Conservation (phyloP, 2,113 vertebrate species). For the Upupa epops region DNA sequence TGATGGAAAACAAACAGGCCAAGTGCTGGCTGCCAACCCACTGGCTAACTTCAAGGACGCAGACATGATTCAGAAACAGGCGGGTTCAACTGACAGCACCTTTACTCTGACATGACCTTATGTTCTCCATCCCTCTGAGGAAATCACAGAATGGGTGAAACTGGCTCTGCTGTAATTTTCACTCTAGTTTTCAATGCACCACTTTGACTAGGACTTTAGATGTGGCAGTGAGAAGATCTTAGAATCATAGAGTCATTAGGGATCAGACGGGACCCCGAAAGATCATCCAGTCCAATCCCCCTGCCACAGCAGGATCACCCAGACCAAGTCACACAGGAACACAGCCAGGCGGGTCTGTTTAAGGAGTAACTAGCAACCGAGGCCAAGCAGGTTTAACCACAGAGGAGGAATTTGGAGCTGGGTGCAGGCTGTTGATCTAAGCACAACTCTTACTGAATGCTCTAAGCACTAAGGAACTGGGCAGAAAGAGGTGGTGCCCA, state of each 20-base stretch:
- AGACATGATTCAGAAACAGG: background rate
- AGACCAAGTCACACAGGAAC: no score
- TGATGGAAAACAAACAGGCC: constrained; percentile 1
- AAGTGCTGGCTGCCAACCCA: background rate
- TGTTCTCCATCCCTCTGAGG: background rate
- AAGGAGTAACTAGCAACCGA: background rate
- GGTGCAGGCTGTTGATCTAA: background rate
- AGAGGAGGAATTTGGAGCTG: background rate
- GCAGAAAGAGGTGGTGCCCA: background rate
- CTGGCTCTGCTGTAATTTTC: background rate
- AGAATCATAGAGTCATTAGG: no score
- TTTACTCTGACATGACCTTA: background rate
- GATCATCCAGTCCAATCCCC: no score
- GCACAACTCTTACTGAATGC: background rate
- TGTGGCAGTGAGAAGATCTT: no score
- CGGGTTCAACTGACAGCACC: background rate
- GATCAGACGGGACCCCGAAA: no score
- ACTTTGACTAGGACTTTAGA: background rate
- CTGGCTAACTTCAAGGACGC: background rate
- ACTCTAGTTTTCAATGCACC: background rate
- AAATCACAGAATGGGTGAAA: background rate
- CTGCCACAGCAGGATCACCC: no score
- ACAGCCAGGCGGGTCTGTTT: no score
- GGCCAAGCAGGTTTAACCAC: background rate
- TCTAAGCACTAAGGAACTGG: background rate